Evolutionary conservation across 2,113 vertebrate genomes (phyloP).

Genomic region (Vulpes lagopus): DNA sequence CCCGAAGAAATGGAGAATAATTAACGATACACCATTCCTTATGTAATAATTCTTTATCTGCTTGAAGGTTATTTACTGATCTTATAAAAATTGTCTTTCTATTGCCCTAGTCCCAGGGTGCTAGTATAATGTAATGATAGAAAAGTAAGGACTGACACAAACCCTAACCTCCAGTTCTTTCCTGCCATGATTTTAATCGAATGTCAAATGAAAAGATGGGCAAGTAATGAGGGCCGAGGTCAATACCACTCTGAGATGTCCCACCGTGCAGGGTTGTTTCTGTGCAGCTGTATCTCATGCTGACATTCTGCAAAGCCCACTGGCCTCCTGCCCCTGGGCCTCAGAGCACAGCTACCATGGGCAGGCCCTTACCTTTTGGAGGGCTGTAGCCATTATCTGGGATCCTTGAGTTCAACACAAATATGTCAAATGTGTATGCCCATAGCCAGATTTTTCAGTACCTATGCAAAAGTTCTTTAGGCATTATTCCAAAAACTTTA

Average conservation of each 20-base stretch:
- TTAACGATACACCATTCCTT: constrained; percentile 12
- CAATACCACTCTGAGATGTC: constrained; percentile 21
- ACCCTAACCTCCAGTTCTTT: constrained; percentile 52
- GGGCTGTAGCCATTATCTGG: background rate
- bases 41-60: constrained; percentile 67
- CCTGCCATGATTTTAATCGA: constrained; percentile 68
- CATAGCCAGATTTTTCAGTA: background rate
- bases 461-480: background rate
- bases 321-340: background rate
- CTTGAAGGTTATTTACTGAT: constrained; percentile 69
- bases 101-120: constrained; percentile 59
- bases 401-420: background rate
- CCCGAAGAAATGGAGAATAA: constrained; percentile 56
- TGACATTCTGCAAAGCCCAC: constrained; percentile 31
- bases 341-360: background rate
- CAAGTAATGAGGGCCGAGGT: constrained; percentile 63
- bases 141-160: constrained; percentile 66
- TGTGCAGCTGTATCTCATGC: constrained; percentile 22
- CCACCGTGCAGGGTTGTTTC: background rate
- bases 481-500: background rate
- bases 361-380: background rate
- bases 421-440: background rate
- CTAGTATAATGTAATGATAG: constrained; percentile 63
- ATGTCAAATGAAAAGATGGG: constrained; percentile 70
- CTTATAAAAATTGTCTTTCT: constrained; percentile 77